Conservation (phyloP, 2,888 invertebrate genomes). For the Caenorhabditis wallacei region DNA sequence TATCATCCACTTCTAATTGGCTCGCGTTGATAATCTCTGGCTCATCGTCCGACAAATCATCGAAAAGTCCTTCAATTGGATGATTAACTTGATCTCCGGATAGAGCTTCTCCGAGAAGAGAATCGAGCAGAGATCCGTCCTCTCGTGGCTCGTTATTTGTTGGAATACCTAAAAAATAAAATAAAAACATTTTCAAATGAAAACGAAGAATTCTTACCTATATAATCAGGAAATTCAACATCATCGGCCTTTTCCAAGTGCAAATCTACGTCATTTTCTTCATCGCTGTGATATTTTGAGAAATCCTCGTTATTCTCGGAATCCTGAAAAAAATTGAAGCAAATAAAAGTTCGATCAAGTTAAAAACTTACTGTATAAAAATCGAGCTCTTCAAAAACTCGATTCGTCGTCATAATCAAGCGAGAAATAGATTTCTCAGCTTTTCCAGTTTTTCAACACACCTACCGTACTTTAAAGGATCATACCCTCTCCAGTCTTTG, state of each 20-base stretch:
- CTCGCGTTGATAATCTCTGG: slow-evolving; percentile 20
- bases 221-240: slow-evolving; percentile 15
- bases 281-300: slow-evolving; percentile 28
- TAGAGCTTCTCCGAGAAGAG: slow-evolving; percentile 37
- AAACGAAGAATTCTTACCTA: neutral
- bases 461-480: slow-evolving; percentile 12
- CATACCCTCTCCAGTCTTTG: neutral
- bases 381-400: slow-evolving; percentile 37
- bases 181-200: neutral
- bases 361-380: slow-evolving; percentile 38
- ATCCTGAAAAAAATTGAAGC: slow-evolving; percentile 20
- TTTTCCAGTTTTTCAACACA: neutral
- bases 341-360: neutral
- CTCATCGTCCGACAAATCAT: slow-evolving; percentile 23
- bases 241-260: slow-evolving; percentile 7
- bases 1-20: slow-evolving; percentile 20
- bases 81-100: slow-evolving; percentile 25
- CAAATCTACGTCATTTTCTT: slow-evolving; percentile 12
- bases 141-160: no score
- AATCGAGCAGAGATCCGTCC: slow-evolving; percentile 38
- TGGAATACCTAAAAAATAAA: slow-evolving; percentile 23
- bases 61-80: slow-evolving; percentile 33
- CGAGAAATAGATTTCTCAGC: no score
- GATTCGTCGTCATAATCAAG: slow-evolving; percentile 14
- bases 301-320: slow-evolving; percentile 36